Percentiles rank a stretch among this genome's conserved stretches.
These are phyloP conservation scores for Chrosomus eos DNA, from an alignment of 2,797 vertebrate species.

Conservation along the genomic window DNA sequence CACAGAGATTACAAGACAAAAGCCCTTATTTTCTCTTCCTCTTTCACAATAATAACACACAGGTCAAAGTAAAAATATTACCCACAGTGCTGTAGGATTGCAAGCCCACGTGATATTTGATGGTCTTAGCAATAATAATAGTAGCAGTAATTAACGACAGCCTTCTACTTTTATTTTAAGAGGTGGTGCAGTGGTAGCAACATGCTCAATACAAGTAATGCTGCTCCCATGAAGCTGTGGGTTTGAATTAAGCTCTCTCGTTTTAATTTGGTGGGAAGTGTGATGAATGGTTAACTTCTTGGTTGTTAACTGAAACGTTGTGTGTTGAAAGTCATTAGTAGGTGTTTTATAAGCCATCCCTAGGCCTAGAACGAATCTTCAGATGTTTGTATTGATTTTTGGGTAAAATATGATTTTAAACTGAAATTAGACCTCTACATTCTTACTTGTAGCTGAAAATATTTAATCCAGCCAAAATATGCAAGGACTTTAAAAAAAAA, in stretches of 20 bases:
- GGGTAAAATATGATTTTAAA: neutral
- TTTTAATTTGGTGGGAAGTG: neutral
- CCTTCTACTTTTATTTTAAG: neutral
- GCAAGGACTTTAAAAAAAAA: neutral
- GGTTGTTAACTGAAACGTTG: neutral
- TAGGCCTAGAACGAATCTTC: neutral
- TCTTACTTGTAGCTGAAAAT: neutral
- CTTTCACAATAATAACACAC: constrained; percentile 12
- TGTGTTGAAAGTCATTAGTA: neutral
- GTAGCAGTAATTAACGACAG: constrained; percentile 1
- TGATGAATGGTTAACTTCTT: neutral
- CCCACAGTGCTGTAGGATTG: neutral
- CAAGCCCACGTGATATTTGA: neutral
- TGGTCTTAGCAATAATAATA: neutral
- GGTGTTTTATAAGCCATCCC: neutral
- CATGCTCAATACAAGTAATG: neutral
- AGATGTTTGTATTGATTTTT: neutral
- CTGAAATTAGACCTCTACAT: neutral
- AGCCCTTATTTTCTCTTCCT: neutral
- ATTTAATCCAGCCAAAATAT: neutral
- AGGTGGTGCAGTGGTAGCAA: neutral
- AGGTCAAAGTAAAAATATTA: constrained; percentile 10
- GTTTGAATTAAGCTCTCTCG: neutral
- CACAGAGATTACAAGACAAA: constrained; percentile 7
- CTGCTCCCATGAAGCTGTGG: neutral